Base-by-base conservation (phyloP, 2,113 vertebrate genomes). In the Trematomus loennbergii region DNA sequence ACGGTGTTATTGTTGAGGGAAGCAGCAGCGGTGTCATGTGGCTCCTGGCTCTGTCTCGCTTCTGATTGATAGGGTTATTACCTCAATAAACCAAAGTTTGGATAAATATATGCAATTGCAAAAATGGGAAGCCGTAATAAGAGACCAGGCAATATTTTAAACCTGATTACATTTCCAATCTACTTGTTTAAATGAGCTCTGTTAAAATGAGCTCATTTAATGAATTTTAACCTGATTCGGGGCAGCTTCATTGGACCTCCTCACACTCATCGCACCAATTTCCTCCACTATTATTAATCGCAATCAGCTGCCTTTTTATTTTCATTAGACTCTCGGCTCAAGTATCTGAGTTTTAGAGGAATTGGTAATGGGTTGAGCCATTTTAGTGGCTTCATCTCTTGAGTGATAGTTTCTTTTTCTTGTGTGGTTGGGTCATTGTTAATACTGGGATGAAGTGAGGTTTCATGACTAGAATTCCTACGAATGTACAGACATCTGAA, bases 1-100 rank as follows among this genome's bases (percentile, higher is more conserved):
- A 22, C 52, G 0, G 49, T 16, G 65, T 59, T 83, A 83, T 82
- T 81, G 84, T 65, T 84, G 53, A 62, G 86, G 78, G 86, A 84
- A 45, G 66, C 16, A 68, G 60, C 70, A 20, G 9, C 1, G 61
- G 68, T 71, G 79, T 88, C 58, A 63, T 18, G 25, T 71, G 50
- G 53, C 68, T 15, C 46, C 15, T 55, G 61, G 49, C 75, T 54
- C 55, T n/a, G 20, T 49, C 22, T 55, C 2, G 0, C 22, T 8
- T 52, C 13, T 68, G 57, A 75, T 63, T 1, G 18, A 78, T 68
- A 13, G 1, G 1, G 18, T 58, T 22, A 12, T 48, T 9, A 49
- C 20, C 62, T 45, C 12, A 13, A 54, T 60, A 50, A 9, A 48
- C 9, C 22, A n/a, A 69, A 66, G 17, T 64, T 48, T 22, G 29